Conservation (phyloP, 23 tunicate genomes). For the Halocynthia roretzi region DNA sequence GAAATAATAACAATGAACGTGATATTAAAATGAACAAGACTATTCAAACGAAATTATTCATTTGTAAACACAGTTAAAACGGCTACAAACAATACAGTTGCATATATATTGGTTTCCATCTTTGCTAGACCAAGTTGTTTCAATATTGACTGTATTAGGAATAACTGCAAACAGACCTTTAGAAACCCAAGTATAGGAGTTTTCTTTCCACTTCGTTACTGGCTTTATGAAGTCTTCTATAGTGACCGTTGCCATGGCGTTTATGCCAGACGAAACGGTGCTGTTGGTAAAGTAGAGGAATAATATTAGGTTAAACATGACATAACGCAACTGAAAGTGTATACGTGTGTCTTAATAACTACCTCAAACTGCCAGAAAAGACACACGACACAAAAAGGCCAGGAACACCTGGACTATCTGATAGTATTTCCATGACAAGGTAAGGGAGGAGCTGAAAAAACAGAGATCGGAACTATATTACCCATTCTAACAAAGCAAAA, state of each 20-base stretch:
- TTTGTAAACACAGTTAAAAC: too few relatives aligned
- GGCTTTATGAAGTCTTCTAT: conserved; percentile 65
- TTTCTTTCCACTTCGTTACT: conserved; percentile 31
- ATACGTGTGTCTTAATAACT: too few relatives aligned
- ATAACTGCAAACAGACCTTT: conserved; percentile 21
- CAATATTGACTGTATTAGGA: too few relatives aligned
- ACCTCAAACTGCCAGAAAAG: conserved; percentile 44
- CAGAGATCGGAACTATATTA: too few relatives aligned
- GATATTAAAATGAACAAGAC: too few relatives aligned
- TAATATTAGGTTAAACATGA: neutral
- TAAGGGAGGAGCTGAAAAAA: conserved; percentile 28
- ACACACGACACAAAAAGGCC: conserved; percentile 45
- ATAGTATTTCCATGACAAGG: conserved; percentile 26
- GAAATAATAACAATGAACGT: too few relatives aligned
- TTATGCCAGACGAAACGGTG: neutral
- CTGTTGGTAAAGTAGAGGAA: neutral
- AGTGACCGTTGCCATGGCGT: conserved; percentile 41
- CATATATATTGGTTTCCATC: too few relatives aligned
- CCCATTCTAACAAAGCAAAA: too few relatives aligned
- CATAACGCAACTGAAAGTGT: neutral
- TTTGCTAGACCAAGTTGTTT: too few relatives aligned
- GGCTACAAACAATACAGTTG: too few relatives aligned
- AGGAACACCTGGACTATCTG: conserved; percentile 31
- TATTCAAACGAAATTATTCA: too few relatives aligned
- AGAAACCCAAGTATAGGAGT: conserved; percentile 41